Evolutionary conservation across 2,888 invertebrate genomes (phyloP).

Genomic region (Melanostoma mellinum): DNA sequence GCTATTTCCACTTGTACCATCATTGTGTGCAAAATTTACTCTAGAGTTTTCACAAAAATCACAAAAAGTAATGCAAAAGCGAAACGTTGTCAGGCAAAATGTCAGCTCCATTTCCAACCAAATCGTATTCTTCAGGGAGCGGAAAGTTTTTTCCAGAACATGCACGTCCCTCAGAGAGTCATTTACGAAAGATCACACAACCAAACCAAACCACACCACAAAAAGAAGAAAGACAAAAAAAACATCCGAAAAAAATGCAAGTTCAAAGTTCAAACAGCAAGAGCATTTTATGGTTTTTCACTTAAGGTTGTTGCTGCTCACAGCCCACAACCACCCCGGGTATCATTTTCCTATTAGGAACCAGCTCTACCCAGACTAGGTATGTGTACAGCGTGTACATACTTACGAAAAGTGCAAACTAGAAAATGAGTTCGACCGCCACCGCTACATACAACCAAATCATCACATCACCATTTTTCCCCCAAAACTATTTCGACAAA

Average conservation of each 20-base stretch:
- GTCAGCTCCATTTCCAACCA: too few species aligned
- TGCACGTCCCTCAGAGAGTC: constrained; percentile 53
- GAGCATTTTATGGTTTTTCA: constrained; percentile 68
- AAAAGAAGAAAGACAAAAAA: neutral
- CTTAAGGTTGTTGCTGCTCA: constrained; percentile 46
- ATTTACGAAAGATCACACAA: constrained; percentile 36
- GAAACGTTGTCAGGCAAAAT: too few species aligned
- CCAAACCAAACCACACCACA: neutral
- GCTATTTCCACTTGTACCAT: too few species aligned
- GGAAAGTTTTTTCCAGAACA: neutral
- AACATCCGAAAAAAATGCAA: constrained; percentile 60
- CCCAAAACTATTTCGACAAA: constrained; percentile 55
- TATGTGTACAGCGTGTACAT: neutral
- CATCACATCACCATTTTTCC: constrained; percentile 25
- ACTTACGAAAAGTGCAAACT: constrained; percentile 62
- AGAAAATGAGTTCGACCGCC: constrained; percentile 60
- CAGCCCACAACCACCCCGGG: constrained; percentile 57
- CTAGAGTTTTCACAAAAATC: too few species aligned
- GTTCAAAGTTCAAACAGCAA: constrained; percentile 67
- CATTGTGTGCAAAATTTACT: too few species aligned
- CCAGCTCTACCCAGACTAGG: constrained; percentile 18
- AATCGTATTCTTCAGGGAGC: too few species aligned
- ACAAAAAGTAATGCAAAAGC: too few species aligned
- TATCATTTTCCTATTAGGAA: constrained; percentile 68
- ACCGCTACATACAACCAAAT: constrained; percentile 4